Percentiles rank a stretch among this genome's conserved stretches.
Evolutionary conservation across 1,140 invertebrate species (phyloP).

Genomic region (Carposina sasakii): DNA sequence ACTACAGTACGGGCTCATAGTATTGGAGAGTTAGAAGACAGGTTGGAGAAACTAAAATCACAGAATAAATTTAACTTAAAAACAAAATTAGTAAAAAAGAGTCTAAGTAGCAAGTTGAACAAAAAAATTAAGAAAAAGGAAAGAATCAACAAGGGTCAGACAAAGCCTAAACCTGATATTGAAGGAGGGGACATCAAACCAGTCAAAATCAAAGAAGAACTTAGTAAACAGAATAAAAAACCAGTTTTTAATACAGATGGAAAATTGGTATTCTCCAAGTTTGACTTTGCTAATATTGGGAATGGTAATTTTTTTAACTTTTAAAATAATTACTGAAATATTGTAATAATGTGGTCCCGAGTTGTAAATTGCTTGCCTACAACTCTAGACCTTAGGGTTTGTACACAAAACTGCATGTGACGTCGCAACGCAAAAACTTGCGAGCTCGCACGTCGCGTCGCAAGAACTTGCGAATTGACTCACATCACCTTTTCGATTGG

Average conservation of each 20-base stretch:
- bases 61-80: conserved; percentile 58
- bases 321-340: too few species aligned
- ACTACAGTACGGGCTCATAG: conserved; percentile 43
- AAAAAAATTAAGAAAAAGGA: conserved; percentile 61
- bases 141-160: conserved; percentile 42
- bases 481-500: too few species aligned
- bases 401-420: too few species aligned
- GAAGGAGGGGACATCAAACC: conserved; percentile 11
- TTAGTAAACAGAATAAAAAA: conserved; percentile 74
- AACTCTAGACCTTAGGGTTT: too few species aligned
- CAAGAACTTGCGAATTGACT: too few species aligned
- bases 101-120: conserved; percentile 56
- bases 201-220: conserved; percentile 19
- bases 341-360: too few species aligned
- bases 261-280: conserved; percentile 88
- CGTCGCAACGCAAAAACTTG: too few species aligned
- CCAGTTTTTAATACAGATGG: conserved; percentile 84
- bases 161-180: conserved; percentile 29
- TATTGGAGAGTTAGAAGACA: conserved; percentile 57
- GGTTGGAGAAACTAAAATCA: conserved; percentile 57
- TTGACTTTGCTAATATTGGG: conserved; percentile 79
- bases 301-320: conserved; percentile 44
- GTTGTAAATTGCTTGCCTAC: too few species aligned
- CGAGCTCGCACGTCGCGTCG: too few species aligned
- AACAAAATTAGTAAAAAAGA: conserved; percentile 59